These are phyloP conservation scores for Drosophila melanosoma DNA, from an alignment of 2,888 invertebrate genomes.

Conservation along the genomic window DNA sequence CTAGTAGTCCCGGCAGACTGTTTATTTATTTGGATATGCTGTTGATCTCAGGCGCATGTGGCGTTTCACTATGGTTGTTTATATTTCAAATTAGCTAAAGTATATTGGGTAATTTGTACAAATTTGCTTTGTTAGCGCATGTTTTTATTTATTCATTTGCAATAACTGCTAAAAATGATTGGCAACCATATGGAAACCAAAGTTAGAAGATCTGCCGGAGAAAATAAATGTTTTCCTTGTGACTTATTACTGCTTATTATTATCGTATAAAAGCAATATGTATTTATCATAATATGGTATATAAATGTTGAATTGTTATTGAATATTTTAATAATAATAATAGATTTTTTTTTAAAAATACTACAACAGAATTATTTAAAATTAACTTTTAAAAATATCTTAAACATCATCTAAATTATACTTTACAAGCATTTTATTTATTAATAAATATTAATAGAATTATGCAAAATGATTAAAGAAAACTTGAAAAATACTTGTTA, in stretches of 20 bases:
- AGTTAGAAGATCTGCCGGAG: not conserved
- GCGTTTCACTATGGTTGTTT: slow-evolving; percentile 41
- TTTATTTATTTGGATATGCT: slow-evolving; percentile 56
- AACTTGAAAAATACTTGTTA: not conserved
- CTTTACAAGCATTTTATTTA: not conserved
- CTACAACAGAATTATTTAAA: not conserved
- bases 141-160: slow-evolving; percentile 11
- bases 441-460: not conserved
- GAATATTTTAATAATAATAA: not conserved
- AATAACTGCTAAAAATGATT: slow-evolving; percentile 7
- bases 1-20: slow-evolving; percentile 26
- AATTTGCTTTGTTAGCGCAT: slow-evolving; percentile 14
- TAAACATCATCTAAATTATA: too few relatives aligned
- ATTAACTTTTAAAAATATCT: not conserved
- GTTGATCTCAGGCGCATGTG: slow-evolving; percentile 35
- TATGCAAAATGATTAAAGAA: not conserved
- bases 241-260: not conserved
- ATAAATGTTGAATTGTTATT: not conserved
- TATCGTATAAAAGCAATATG: not conserved
- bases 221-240: not conserved
- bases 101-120: slow-evolving; percentile 48
- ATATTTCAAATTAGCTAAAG: slow-evolving; percentile 49
- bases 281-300: not conserved
- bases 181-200: slow-evolving; percentile 37
- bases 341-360: too few relatives aligned